Evolutionary conservation across 92 coral and sea anemone genomes (phyloP).

Genomic region (Paragorgia papillata): DNA sequence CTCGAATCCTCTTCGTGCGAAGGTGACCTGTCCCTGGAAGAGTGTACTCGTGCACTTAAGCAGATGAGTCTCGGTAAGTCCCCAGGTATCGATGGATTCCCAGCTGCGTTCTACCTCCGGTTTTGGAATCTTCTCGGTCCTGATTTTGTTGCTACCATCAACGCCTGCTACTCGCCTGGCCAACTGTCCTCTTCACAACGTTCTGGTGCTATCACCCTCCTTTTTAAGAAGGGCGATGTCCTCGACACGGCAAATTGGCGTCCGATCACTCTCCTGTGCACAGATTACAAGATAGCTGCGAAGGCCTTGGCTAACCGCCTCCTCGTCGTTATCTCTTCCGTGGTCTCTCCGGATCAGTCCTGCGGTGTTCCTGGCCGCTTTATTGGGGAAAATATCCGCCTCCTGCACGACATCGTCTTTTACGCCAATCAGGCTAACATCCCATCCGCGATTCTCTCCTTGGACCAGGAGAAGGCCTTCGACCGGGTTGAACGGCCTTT

Average conservation of each 20-base stretch:
- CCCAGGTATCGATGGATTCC: conserved; percentile 56
- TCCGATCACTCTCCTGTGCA: too few species aligned
- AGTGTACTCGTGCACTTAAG: conserved; percentile 30
- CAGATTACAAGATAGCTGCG: too few species aligned
- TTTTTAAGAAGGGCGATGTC: conserved; percentile 40
- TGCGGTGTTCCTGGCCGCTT: too few species aligned
- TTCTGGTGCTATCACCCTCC: conserved; percentile 1
- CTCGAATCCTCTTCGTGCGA: conserved; percentile 28
- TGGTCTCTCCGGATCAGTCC: too few species aligned
- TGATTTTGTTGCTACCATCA: conserved; percentile 26
- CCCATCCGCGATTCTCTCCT: too few species aligned
- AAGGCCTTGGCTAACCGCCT: too few species aligned
- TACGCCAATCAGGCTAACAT: too few species aligned
- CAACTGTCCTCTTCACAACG: conserved; percentile 8
- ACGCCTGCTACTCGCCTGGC: conserved; percentile 13
- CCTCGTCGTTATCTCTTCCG: too few species aligned
- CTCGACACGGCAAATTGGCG: conserved; percentile 20
- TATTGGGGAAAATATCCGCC: too few species aligned
- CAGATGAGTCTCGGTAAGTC: conserved; percentile 47
- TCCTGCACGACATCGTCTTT: too few species aligned
- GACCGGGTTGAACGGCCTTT: too few species aligned
- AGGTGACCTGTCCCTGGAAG: conserved; percentile 33
- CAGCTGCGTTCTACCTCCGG: conserved; percentile 14
- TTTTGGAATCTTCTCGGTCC: conserved; percentile 27
- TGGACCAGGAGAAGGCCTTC: too few species aligned